Evolutionary conservation across 1,140 invertebrate species (phyloP), one percentile per base, ranked within the genome.

Genomic region (Platyura marginata): DNA sequence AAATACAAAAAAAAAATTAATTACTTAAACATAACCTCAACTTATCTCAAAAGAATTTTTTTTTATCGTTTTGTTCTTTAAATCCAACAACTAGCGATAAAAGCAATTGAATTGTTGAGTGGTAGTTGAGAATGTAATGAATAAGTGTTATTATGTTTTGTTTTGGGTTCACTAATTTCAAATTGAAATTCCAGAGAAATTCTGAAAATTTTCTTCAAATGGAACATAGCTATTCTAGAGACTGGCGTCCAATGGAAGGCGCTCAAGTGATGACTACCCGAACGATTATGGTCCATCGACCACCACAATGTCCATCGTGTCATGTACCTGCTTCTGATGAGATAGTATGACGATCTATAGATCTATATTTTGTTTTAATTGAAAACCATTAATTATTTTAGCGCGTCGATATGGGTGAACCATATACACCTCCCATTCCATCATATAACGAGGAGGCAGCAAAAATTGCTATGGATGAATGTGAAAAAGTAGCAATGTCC

Each of bases 381-480:
- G 32, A 34, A 34, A 34, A 34, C 2, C 56, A 55, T 48, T 52
- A 57, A 3, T 20, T 42, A 8, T 53, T 55, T 37, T 44, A 56
- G n/a, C 47, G 55, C 34, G 15, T 29, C 18, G 58, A 60, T 3
- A 34, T 46, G 0, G 5, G 42, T 2, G 54, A 60, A 10, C 29
- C 44, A 3, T 51, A 54, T 29, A 53, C 57, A 33, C 43, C 36
- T 1, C 25, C 46, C 0, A 52, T 56, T 4, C 61, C 69, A 8
- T 63, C 70, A 0, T 81, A 77, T 53, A 79, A 86, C 57, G 54
- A 70, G n/a, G 58, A 57, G 18, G 74, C 74, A 48, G 70, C 74
- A 9, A 67, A 68, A 21, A 63, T 68, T 47, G 46, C 74, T 3
- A 85, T 85, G 80, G 74, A 75, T 44, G 81, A 86, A 49, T 79